These are phyloP conservation scores for Thalassaphorura encarpata DNA, from an alignment of 1,140 invertebrate genomes.

Conservation along the genomic window DNA sequence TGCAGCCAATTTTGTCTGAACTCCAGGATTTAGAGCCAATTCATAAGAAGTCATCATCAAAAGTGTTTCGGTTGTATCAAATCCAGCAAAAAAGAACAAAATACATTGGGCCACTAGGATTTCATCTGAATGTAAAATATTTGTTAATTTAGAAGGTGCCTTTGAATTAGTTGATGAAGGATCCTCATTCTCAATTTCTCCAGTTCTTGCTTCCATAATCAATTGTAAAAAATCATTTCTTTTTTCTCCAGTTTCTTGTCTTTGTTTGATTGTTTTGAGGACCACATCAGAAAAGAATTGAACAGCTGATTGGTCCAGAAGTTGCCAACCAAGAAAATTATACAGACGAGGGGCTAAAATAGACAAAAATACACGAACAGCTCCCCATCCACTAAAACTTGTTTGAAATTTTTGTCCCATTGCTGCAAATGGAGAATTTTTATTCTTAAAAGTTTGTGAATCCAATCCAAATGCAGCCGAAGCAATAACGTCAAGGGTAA, in stretches of 20 bases:
- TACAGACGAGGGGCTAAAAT: neutral
- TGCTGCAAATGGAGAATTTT: conserved; percentile 32
- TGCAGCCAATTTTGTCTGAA: conserved; percentile 41
- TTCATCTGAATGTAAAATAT: conserved; percentile 4
- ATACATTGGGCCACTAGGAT: conserved; percentile 50
- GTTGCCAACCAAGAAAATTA: neutral
- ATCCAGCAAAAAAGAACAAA: conserved; percentile 59
- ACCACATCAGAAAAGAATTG: neutral
- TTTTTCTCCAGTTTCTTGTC: neutral
- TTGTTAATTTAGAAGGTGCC: conserved; percentile 28
- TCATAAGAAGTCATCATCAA: conserved; percentile 43
- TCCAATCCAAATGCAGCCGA: conserved; percentile 48
- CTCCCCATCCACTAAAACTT: neutral
- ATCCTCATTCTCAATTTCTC: conserved; percentile 33
- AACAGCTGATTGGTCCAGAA: neutral
- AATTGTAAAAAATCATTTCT: conserved; percentile 1
- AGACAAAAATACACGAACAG: neutral
- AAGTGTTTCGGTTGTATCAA: conserved; percentile 50
- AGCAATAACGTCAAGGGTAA: conserved; percentile 48
- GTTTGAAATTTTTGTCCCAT: neutral
- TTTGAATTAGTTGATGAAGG: conserved; percentile 36
- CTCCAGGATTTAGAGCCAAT: conserved; percentile 42
- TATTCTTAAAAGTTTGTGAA: conserved; percentile 42
- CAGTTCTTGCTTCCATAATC: conserved; percentile 32
- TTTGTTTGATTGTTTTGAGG: neutral